Evolutionary conservation across 2,797 vertebrate genomes (phyloP).

Genomic region (Macropodus opercularis): DNA sequence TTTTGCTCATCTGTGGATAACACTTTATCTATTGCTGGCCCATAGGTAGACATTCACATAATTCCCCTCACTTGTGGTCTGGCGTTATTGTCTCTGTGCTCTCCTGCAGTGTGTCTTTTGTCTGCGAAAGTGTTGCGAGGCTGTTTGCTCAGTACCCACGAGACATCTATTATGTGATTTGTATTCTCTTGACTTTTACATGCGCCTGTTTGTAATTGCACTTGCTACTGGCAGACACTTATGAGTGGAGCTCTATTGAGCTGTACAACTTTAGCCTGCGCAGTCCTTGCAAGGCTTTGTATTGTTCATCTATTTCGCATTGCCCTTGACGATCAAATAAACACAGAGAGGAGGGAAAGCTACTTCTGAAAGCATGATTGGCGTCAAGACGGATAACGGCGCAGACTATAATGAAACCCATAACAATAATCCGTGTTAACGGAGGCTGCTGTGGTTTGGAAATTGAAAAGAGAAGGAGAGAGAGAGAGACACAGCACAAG

Average conservation of each 20-base stretch:
- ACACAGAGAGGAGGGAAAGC: conserved; percentile 52
- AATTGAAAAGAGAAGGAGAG: conserved; percentile 57
- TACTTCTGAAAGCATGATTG: conserved; percentile 68
- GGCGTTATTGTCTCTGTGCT: conserved; percentile 32
- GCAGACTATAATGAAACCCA: conserved; percentile 59
- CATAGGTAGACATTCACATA: conserved; percentile 17
- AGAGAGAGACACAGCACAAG: conserved; percentile 24
- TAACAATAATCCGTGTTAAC: conserved; percentile 71
- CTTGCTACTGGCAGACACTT: conserved; percentile 72
- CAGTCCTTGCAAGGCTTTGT: conserved; percentile 64
- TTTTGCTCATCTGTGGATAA: conserved; percentile 35
- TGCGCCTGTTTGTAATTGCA: conserved; percentile 75
- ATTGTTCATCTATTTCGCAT: conserved; percentile 67
- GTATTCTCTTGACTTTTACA: conserved; percentile 82
- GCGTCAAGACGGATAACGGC: conserved; percentile 63
- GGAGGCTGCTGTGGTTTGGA: conserved; percentile 41
- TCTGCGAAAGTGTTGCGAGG: conserved; percentile 39
- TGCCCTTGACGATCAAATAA: conserved; percentile 80
- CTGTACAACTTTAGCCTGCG: conserved; percentile 58
- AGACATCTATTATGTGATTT: conserved; percentile 75
- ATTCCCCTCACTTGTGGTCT: conserved; percentile 20
- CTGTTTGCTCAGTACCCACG: conserved; percentile 46
- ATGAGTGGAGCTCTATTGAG: conserved; percentile 67
- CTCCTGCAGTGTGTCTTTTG: conserved; percentile 39
- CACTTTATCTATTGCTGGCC: conserved; percentile 22